Base-by-base conservation (phyloP, 2,888 invertebrate genomes). In the Rhopalosiphum nymphaeae region DNA sequence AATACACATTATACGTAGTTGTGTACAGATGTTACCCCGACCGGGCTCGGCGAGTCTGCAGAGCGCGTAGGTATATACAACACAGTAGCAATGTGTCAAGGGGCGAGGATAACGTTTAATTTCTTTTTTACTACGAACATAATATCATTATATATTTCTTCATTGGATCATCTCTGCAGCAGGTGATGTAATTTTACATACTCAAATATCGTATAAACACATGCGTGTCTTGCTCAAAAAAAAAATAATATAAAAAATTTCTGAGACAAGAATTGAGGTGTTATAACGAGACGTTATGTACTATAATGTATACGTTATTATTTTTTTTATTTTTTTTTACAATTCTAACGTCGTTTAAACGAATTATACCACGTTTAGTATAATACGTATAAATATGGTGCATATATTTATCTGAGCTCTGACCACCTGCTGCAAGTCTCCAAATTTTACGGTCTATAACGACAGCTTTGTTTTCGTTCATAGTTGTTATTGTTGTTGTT, bases 171-270 rank as follows among this genome's bases (percentile, higher is more conserved):
- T 61, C 90, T 53, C 42, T 78, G 78, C 78, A 46, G 93, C 93
- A 94, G 93, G 93, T 94, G 93, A 86, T 94, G 86, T 90, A 61
- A 29, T 91, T 94, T 94, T 91, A 94, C 84, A 78, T 89, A 46
- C 11, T 9, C 61, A 7, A 16, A 46, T 42, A 42, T 53, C 16
- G 53, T 53, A 16, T 46, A n/a, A n/a, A 56, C 26, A 42, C 85
- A 57, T 90, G 85, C 86, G 86, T 86, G 89, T 86, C 36, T 4
- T 29, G 92, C 0, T 78, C 0, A n/a, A 49, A 89, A 85, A 89
- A 57, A 90, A 67, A 21, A 16, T 7, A 7, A 46, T 46, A 46
- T 7, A 29, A 13, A 53, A 67, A 56, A 36, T 61, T 29, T 29
- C 3, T 5, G 29, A 90, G 86, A 92, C 49, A 86, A 57, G 78